Evolutionary conservation across 2,888 invertebrate species (phyloP), one percentile per base, ranked within the genome.

Genomic region (Schizaphis graminum): DNA sequence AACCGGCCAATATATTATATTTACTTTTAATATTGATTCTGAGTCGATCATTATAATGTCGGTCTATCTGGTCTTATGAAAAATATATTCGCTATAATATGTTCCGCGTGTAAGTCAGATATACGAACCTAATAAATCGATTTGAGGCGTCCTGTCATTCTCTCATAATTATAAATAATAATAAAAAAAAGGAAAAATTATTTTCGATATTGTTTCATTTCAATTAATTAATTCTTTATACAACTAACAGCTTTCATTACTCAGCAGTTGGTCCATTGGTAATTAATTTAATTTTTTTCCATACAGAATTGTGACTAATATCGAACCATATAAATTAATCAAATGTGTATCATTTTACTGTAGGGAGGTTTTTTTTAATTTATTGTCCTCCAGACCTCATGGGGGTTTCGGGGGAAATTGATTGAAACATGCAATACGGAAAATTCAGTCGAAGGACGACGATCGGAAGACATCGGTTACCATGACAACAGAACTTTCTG

Each of bases 401-500:
- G 93, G 67, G 49, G 92, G 56, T 89, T 93, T 93, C 24, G n/a
- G n/a, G 47, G 91, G 44, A 84, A 93, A 93, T 90, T 93, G 93
- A 93, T 93, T 90, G 85, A 93, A 93, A 90, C 89, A 56, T 56
- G 26, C 85, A 84, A 56, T 77, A 90, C 89, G 49, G 93, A 89
- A 92, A 93, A 93, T 93, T 85, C 89, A 85, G n/a, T 57, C 93
- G 90, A 90, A 93, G 93, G 90, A 93, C 93, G 89, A 84, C 56
- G 56, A 35, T 35, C 26, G 84, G 44, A 56, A 93, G 89, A 93
- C 47, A 84, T 44, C 26, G 11, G 47, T 93, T 35, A 26, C 56
- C 84, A 93, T 89, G 93, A n/a, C 88, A 44, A 93, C 89, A 53
- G 77, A 44, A 77, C 67, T 57, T 89, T 77, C 35, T 89, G 44